phyloP scores from a whole-genome alignment of 37 sponge, comb jelly and placozoan genomes.

The Amphimedon queenslandica region DNA sequence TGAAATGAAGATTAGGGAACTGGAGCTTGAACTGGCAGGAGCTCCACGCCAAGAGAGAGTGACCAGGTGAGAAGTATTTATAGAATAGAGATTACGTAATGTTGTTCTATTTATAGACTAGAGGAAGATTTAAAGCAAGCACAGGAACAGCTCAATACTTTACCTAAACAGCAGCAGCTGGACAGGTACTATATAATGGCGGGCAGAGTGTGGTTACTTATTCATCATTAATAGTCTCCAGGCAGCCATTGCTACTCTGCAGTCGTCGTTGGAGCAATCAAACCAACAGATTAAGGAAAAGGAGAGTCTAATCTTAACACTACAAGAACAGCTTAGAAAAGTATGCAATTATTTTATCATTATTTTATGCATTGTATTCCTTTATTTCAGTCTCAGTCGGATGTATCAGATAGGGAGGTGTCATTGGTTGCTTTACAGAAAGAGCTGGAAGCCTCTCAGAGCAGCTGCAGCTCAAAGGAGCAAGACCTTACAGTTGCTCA shows the following conservation, averaged over 20 bases:
- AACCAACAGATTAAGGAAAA: slow-evolving; percentile 35
- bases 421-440: neutral
- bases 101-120: slow-evolving; percentile 7
- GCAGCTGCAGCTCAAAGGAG: too few relatives aligned
- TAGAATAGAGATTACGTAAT: neutral
- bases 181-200: too few relatives aligned
- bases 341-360: too few relatives aligned
- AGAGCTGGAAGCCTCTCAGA: slow-evolving; percentile 19
- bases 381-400: neutral
- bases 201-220: neutral
- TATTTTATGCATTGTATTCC: too few relatives aligned
- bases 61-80: slow-evolving; percentile 30
- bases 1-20: slow-evolving; percentile 42
- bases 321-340: slow-evolving; percentile 10
- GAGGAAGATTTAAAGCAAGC: slow-evolving; percentile 36
- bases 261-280: slow-evolving; percentile 34
- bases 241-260: slow-evolving; percentile 12
- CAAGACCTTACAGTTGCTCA: slow-evolving; percentile 24
- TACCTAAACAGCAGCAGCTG: slow-evolving; percentile 60
- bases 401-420: neutral
- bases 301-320: slow-evolving; percentile 13
- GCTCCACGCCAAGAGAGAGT: slow-evolving; percentile 57
- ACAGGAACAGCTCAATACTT: slow-evolving; percentile 20
- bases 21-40: slow-evolving; percentile 62
- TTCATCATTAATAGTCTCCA: slow-evolving; percentile 18